A percentile compares a stretch with the other conserved stretches of the same genome.
These are phyloP conservation scores for Gymnocephalus cernua DNA, from an alignment of 2,113 vertebrate genomes.

Conservation along the genomic window DNA sequence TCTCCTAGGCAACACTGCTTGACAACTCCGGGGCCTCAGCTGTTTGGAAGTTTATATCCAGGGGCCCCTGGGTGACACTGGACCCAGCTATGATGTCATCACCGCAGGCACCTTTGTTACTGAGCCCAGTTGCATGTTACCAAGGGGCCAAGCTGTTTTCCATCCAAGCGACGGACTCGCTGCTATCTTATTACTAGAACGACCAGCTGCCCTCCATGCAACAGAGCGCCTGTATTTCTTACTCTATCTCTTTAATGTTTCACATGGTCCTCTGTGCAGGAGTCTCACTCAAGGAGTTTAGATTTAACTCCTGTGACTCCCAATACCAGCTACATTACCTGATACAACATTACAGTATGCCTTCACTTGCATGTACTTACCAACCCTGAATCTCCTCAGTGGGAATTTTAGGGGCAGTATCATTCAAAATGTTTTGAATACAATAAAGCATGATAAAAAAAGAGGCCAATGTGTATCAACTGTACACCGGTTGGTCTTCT, in stretches of 20 bases:
- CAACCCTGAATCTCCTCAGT: neutral
- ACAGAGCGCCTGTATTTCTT: constrained; percentile 32
- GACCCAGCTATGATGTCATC: constrained; percentile 69
- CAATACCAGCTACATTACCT: neutral
- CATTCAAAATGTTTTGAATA: neutral
- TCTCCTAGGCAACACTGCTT: constrained; percentile 45
- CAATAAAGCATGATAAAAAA: neutral
- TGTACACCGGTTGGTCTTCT: neutral
- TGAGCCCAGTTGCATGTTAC: constrained; percentile 57
- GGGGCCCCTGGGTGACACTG: constrained; percentile 65
- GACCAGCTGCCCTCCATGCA: constrained; percentile 60
- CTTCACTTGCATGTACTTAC: neutral
- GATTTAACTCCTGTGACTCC: constrained; percentile 2
- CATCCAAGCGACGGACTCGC: constrained; percentile 47
- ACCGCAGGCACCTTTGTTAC: constrained; percentile 51
- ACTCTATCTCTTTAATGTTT: constrained; percentile 44
- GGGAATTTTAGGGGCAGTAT: neutral
- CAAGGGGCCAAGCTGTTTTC: constrained; percentile 65
- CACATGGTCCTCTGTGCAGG: neutral
- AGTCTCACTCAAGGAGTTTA: constrained; percentile 24
- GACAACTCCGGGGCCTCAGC: constrained; percentile 58
- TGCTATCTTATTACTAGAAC: constrained; percentile 68
- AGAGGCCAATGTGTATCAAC: neutral
- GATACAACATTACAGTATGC: neutral
- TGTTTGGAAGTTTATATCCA: constrained; percentile 74